Conservation (phyloP, 2,888 invertebrate genomes). For the Pseudococcus jackbeardsleyi region DNA sequence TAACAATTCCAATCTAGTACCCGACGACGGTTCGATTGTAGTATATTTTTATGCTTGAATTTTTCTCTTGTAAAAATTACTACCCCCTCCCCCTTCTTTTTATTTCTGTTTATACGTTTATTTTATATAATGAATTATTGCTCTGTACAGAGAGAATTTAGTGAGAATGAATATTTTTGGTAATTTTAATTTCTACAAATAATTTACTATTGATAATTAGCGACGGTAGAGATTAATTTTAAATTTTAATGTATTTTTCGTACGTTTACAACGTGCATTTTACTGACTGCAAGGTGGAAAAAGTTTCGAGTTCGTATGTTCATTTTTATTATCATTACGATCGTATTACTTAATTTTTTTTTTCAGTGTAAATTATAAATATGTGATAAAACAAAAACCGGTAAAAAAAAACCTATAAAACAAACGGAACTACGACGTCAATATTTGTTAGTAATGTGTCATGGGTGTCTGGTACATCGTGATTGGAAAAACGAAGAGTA, state of each 20-base stretch:
- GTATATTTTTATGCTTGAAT: constrained; percentile 30
- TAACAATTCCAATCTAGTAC: constrained; percentile 19
- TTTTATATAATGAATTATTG: constrained; percentile 45
- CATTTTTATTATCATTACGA: constrained; percentile 18
- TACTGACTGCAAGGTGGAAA: constrained; percentile 1
- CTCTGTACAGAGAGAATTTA: constrained; percentile 41
- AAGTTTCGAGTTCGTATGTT: constrained; percentile 18
- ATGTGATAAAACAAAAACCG: constrained; percentile 3
- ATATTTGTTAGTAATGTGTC: constrained; percentile 8
- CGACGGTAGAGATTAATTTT: constrained; percentile 35
- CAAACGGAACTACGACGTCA: constrained; percentile 29
- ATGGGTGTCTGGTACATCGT: constrained; percentile 29
- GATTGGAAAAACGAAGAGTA: constrained; percentile 23
- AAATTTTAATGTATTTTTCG: background rate
- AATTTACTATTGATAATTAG: background rate
- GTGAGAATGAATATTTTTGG: constrained; percentile 52
- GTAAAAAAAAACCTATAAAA: background rate
- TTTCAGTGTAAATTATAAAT: constrained; percentile 10
- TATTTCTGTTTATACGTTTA: constrained; percentile 37
- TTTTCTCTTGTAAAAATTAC: constrained; percentile 12
- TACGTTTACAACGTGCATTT: constrained; percentile 22
- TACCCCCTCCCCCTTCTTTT: background rate
- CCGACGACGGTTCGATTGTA: background rate
- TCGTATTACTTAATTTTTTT: constrained; percentile 21
- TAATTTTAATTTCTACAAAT: constrained; percentile 50